Evolutionary conservation across 2,888 invertebrate species (phyloP).

Genomic region (Drosophila kokeensis): DNA sequence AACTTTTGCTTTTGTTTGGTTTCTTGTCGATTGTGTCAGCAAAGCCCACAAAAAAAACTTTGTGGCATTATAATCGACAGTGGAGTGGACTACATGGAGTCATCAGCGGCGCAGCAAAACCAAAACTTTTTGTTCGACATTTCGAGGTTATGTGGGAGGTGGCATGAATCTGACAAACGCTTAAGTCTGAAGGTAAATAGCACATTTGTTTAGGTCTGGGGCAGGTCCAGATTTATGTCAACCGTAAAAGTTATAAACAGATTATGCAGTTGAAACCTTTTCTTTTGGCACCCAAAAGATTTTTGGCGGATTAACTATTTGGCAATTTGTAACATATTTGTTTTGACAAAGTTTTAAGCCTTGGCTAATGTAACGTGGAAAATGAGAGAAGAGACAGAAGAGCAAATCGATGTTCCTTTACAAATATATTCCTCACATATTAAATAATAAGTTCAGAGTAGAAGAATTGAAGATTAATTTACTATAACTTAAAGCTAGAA

Average conservation of each 20-base stretch:
- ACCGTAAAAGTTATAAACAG: slow-evolving; percentile 41
- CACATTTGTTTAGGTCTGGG: slow-evolving; percentile 13
- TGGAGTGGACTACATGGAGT: slow-evolving; percentile 16
- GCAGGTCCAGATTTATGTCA: slow-evolving; percentile 14
- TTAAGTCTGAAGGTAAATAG: slow-evolving; percentile 8
- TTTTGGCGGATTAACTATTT: slow-evolving; percentile 1
- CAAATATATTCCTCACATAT: background rate
- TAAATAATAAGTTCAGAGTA: background rate
- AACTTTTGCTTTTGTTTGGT: slow-evolving; percentile 47
- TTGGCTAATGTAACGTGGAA: background rate
- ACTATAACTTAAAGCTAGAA: background rate
- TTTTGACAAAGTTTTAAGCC: background rate
- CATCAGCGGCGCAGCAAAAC: slow-evolving; percentile 28
- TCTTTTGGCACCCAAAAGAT: background rate
- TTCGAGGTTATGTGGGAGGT: slow-evolving; percentile 37
- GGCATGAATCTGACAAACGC: slow-evolving; percentile 18
- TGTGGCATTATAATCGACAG: slow-evolving; percentile 15
- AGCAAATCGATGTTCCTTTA: background rate
- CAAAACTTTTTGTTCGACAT: slow-evolving; percentile 34
- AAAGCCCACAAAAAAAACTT: slow-evolving; percentile 17
- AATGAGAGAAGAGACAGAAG: background rate
- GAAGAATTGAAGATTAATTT: background rate
- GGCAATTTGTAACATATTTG: background rate
- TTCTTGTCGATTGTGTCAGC: slow-evolving; percentile 30
- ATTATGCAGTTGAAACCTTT: slow-evolving; percentile 20